Evolutionary conservation across 2,888 invertebrate species (phyloP), one percentile per base, ranked within the genome.

Genomic region (Himalopsyche tibetana): DNA sequence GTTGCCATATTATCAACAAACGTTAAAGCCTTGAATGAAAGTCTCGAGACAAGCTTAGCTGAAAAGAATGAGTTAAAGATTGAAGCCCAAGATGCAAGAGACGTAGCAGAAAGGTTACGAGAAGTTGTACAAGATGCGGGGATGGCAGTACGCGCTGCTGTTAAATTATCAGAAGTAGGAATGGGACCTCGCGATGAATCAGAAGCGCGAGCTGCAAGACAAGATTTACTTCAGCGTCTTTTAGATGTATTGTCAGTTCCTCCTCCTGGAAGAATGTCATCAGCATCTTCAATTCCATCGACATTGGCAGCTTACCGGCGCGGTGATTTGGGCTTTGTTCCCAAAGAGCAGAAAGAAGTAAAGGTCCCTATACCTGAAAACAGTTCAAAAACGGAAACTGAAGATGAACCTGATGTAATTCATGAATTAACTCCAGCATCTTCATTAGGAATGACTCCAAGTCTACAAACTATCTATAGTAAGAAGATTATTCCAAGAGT

Each of bases 261-360:
- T 90, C 90, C 55, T 89, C 90, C 19, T 55, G 89, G 90, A 11
- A 89, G 90, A 69, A 87, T 88, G 89, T 69, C 90, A 89, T 2
- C 89, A 0, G 88, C 89, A 0, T 89, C 90, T 2, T 93, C 94
- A 80, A 90, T 93, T 63, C 92, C 93, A 42, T 94, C 94, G 0
- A 90, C 94, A 42, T 92, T 91, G 2, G 93, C 93, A 63, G 91
- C 95, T 38, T 96, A 96, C 89, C 92, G 93, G 82, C 94, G 94
- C 88, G 96, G 96, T 15, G 95, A 95, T 90, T 93, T 95, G 86
- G 96, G 96, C 11, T 95, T 96, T 89, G 92, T 95, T 88, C 95
- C 95, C 0, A 94, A 94, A 89, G 90, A 91, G 19, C 74, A 74
- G 36, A 74, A 74, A 74, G 28, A 74, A 36, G 38, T 74, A 15